These are phyloP conservation scores for Poecilus cupreus DNA, from an alignment of 2,888 invertebrate genomes.

Conservation along the genomic window DNA sequence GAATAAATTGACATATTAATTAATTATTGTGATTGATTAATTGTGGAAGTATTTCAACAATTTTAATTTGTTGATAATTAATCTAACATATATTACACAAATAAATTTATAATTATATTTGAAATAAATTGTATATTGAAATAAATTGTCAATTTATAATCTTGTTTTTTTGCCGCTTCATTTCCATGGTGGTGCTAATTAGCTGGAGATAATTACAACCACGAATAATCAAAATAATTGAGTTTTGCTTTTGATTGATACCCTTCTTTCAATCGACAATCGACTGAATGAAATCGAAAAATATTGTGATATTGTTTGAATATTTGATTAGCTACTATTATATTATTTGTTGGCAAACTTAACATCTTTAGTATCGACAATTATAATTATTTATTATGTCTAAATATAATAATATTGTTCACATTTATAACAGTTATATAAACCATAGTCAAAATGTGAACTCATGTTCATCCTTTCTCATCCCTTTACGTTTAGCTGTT, in stretches of 20 bases:
- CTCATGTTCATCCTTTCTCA: background rate
- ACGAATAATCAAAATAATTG: conserved; percentile 62
- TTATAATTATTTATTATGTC: no score
- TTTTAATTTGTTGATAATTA: no score
- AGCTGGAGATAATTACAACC: conserved; percentile 62
- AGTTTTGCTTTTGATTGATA: conserved; percentile 61
- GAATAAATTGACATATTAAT: conserved; percentile 25
- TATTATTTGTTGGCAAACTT: no score
- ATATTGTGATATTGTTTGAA: background rate
- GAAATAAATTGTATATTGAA: no score
- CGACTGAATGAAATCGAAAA: background rate
- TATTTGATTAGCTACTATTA: background rate
- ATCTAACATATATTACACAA: no score
- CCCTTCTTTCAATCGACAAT: background rate
- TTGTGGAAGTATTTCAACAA: no score
- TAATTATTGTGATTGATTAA: conserved; percentile 21
- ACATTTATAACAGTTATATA: background rate
- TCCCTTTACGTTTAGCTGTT: background rate
- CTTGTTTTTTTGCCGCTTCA: conserved; percentile 16
- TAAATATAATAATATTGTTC: no score
- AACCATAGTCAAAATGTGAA: background rate
- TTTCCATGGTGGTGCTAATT: conserved; percentile 49
- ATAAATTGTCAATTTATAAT: background rate
- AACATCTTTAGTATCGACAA: no score
- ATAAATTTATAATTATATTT: no score